A percentile compares a stretch with the other conserved stretches of the same genome.
These are phyloP conservation scores for Labeo calbasu DNA, from an alignment of 2,797 vertebrate genomes.

Conservation along the genomic window DNA sequence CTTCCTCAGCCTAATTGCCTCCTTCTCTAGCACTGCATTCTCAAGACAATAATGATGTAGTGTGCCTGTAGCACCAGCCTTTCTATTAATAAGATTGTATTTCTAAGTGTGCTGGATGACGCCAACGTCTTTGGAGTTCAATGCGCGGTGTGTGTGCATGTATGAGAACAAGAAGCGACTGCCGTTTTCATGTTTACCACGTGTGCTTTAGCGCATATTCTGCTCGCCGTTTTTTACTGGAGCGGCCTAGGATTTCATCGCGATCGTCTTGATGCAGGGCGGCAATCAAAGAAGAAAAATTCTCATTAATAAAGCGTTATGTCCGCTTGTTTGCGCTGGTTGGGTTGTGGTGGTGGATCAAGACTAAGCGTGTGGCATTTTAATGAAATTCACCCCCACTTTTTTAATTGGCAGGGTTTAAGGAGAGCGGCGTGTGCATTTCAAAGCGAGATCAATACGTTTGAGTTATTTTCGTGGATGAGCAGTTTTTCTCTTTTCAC, in stretches of 20 bases:
- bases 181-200: constrained; percentile 60
- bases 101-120: constrained; percentile 73
- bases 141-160: constrained; percentile 48
- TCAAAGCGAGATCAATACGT: constrained; percentile 69
- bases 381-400: constrained; percentile 74
- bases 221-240: not conserved
- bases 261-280: constrained; percentile 20
- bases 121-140: constrained; percentile 65
- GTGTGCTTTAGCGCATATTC: constrained; percentile 46
- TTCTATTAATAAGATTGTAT: constrained; percentile 80
- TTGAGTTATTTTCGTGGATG: constrained; percentile 61
- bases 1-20: constrained; percentile 85
- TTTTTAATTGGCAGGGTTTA: constrained; percentile 70
- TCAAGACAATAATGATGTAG: constrained; percentile 84
- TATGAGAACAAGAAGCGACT: constrained; percentile 60
- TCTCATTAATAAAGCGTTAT: constrained; percentile 73
- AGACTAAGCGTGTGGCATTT: constrained; percentile 52
- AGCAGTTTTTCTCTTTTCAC: constrained; percentile 68
- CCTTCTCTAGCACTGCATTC: constrained; percentile 80
- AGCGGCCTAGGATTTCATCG: constrained; percentile 64
- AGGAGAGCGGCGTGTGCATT: constrained; percentile 62
- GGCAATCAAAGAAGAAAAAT: constrained; percentile 55
- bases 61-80: constrained; percentile 71
- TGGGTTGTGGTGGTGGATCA: constrained; percentile 22
- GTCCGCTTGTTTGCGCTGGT: constrained; percentile 60